A percentile compares a stretch with the other conserved stretches of the same genome.
These are phyloP conservation scores for Meliscaeva auricollis DNA, from an alignment of 2,888 invertebrate species.

Conservation along the genomic window DNA sequence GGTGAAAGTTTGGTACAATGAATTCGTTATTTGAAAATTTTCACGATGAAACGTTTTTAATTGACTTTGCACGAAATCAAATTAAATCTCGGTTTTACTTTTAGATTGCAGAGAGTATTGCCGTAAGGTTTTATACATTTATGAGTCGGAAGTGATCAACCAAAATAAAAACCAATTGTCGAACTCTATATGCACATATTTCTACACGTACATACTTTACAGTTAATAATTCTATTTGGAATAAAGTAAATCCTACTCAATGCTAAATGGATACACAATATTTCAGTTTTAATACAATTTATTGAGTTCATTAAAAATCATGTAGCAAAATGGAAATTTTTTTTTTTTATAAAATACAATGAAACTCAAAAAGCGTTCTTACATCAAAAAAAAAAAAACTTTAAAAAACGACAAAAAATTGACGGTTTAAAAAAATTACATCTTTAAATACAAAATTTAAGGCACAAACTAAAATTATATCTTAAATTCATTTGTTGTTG, in stretches of 20 bases:
- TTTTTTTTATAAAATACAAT: too few species aligned
- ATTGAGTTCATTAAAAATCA: constrained; percentile 1
- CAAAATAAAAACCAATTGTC: neutral
- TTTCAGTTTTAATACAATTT: constrained; percentile 1
- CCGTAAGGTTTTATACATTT: neutral
- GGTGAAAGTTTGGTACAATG: constrained; percentile 4
- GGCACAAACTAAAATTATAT: too few species aligned
- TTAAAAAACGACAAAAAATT: too few species aligned
- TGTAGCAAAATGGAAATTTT: too few species aligned
- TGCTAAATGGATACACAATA: neutral
- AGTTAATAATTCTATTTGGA: neutral
- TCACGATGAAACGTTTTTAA: constrained; percentile 8
- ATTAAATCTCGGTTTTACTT: constrained; percentile 20
- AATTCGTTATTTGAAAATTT: neutral
- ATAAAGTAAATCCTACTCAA: neutral
- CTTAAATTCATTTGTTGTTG: too few species aligned
- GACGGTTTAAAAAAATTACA: too few species aligned
- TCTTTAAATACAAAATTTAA: too few species aligned
- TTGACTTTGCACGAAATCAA: constrained; percentile 13
- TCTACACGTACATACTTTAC: too few species aligned
- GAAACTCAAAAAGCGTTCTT: too few species aligned
- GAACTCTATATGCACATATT: neutral
- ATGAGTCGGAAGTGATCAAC: neutral
- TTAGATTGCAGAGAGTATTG: neutral
- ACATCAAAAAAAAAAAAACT: too few species aligned